Evolutionary conservation across 1,140 invertebrate species (phyloP).

Genomic region (Cotesia chilonis): DNA sequence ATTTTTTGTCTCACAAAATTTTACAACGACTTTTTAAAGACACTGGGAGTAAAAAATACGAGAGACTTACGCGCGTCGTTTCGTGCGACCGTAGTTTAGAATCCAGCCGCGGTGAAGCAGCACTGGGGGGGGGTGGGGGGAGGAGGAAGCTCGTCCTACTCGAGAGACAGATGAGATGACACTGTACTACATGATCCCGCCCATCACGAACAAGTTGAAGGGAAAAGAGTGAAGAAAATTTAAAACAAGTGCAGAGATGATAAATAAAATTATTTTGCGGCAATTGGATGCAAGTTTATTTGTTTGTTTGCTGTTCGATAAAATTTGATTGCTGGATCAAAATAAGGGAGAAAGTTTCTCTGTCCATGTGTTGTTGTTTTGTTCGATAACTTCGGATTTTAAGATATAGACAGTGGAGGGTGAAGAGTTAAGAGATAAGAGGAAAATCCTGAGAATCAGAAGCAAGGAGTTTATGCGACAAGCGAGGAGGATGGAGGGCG

Average conservation of each 20-base stretch:
- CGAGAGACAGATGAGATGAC: conserved; percentile 1
- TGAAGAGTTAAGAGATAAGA: conserved; percentile 26
- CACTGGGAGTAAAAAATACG: conserved; percentile 40
- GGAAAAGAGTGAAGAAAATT: neutral
- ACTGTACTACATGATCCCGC: conserved; percentile 16
- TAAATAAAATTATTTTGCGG: too few species aligned
- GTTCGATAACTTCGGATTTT: conserved; percentile 10
- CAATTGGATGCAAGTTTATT: too few species aligned
- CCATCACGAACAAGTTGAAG: conserved; percentile 16
- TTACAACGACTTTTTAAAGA: conserved; percentile 22
- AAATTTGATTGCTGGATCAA: too few species aligned
- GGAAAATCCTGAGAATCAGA: conserved; percentile 9
- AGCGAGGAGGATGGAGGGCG: conserved; percentile 40
- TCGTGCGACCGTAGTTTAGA: conserved; percentile 55
- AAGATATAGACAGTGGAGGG: neutral
- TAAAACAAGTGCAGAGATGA: too few species aligned
- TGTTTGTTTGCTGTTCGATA: too few species aligned
- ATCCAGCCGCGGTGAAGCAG: conserved; percentile 37
- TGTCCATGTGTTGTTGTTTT: neutral
- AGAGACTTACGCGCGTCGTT: conserved; percentile 55
- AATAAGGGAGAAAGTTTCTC: neutral
- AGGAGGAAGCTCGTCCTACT: neutral
- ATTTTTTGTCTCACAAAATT: neutral
- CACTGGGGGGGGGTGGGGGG: conserved; percentile 36
- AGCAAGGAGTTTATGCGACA: conserved; percentile 47